Conservation (phyloP, 2,888 invertebrate genomes). For the Limnephilus auricula region DNA sequence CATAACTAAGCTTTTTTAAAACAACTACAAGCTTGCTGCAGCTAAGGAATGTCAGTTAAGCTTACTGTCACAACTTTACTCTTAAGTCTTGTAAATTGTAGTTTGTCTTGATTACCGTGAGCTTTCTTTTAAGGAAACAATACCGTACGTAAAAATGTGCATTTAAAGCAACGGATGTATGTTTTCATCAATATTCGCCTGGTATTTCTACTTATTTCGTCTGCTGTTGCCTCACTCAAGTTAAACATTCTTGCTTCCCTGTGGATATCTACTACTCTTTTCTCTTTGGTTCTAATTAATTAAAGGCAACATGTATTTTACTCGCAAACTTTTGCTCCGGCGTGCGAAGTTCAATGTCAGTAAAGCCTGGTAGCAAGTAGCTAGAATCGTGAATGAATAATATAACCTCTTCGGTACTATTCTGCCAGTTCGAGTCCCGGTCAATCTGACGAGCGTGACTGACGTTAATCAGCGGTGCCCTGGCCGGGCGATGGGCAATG, state of each 20-base stretch:
- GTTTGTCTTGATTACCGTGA: neutral
- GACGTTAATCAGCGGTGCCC: neutral
- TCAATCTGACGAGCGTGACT: conserved; percentile 46
- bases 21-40: neutral
- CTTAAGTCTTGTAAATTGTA: neutral
- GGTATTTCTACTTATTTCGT: neutral
- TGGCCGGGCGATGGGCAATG: neutral
- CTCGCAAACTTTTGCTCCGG: neutral
- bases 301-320: neutral
- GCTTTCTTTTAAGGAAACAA: neutral
- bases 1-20: neutral
- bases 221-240: neutral
- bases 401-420: neutral
- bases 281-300: neutral
- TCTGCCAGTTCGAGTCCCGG: neutral
- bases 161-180: neutral
- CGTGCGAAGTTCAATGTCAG: neutral
- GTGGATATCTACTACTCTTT: neutral
- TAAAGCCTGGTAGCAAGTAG: neutral
- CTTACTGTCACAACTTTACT: neutral
- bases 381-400: neutral
- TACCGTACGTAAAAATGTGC: neutral
- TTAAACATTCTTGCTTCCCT: neutral
- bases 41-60: neutral
- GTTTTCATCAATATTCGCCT: neutral